Evolutionary conservation across 2,797 vertebrate species (phyloP), one percentile per base, ranked within the genome.

Genomic region (Smutsia gigantea): DNA sequence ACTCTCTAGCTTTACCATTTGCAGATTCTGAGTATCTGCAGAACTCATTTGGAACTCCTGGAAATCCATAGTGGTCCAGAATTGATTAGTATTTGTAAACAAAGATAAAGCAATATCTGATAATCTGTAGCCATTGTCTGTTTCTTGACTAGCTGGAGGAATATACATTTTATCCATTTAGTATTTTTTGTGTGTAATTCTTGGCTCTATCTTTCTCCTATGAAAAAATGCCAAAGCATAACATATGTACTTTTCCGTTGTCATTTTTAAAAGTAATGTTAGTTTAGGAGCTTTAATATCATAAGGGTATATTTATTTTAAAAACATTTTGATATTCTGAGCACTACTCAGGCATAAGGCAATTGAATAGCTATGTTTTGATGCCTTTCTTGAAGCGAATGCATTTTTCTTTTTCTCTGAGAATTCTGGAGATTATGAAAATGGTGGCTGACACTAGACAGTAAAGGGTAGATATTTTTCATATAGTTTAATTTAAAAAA

Each of bases 191-290:
- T 90, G 17, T 87, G 9, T 55, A 84, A 69, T 85, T 92, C 72
- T 97, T 98, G 93, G 69, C 87, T 55, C 85, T 96, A 88, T 57
- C 72, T 95, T 90, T 27, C n/a, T 90, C 23, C 55, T 90, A 55
- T 82, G 77, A 59, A 95, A 95, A 78, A 87, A 92, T 95, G 42
- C 68, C 68, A 93, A 96, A 82, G 66, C 46, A 34, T 93, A 51
- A 82, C 57, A 95, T 94, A 97, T 97, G 63, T 86, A 91, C 63
- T 55, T 97, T 88, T 31, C 82, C 95, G n/a, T 96, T 93, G n/a
- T 95, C 89, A 93, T 86, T 95, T 92, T 95, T 87, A 63, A 95
- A 95, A 95, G 74, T 93, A 95, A 97, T 90, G 96, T 89, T 95
- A 96, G 75, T 46, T 79, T 89, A 64, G 37, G 55, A 93, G 87